A percentile compares a stretch with the other conserved stretches of the same genome.
These are phyloP conservation scores for Macropis europaea DNA, from an alignment of 2,888 invertebrate genomes.

Conservation along the genomic window DNA sequence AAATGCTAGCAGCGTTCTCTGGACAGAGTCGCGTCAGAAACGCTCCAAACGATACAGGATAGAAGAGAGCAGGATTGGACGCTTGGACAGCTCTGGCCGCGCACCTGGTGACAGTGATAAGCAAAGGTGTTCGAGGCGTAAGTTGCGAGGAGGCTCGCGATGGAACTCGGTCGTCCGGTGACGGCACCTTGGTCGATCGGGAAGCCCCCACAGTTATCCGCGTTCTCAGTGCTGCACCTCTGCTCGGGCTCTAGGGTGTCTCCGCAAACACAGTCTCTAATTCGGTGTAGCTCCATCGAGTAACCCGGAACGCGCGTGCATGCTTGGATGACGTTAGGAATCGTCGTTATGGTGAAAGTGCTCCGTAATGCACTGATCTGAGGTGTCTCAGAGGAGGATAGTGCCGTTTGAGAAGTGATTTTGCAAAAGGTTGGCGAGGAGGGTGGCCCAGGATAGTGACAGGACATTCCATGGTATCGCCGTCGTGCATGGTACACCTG, in stretches of 20 bases:
- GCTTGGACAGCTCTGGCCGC: background rate
- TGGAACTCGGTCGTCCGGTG: constrained; percentile 47
- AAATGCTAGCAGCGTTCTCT: background rate
- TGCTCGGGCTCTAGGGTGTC: background rate
- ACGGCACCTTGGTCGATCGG: constrained; percentile 47
- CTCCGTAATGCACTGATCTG: background rate
- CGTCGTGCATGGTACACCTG: constrained; percentile 51
- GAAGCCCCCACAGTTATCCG: constrained; percentile 50
- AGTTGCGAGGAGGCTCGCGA: constrained; percentile 28
- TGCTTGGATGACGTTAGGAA: no score
- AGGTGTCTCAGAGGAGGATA: background rate
- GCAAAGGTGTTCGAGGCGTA: background rate
- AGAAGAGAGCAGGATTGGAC: background rate
- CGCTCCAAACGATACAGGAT: background rate
- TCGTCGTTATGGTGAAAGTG: background rate
- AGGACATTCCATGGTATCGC: constrained; percentile 36
- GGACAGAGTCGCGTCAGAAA: background rate
- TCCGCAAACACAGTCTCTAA: background rate
- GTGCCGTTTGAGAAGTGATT: background rate
- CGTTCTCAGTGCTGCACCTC: constrained; percentile 23
- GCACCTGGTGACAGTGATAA: constrained; percentile 36
- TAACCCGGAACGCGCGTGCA: background rate
- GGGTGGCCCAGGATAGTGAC: background rate
- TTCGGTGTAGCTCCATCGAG: background rate
- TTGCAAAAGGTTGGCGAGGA: background rate